Percentiles rank a stretch among this genome's conserved stretches.
These are phyloP conservation scores for Ctenochaetus hawaiiensis DNA, from an alignment of 2,797 vertebrate genomes.

Conservation along the genomic window DNA sequence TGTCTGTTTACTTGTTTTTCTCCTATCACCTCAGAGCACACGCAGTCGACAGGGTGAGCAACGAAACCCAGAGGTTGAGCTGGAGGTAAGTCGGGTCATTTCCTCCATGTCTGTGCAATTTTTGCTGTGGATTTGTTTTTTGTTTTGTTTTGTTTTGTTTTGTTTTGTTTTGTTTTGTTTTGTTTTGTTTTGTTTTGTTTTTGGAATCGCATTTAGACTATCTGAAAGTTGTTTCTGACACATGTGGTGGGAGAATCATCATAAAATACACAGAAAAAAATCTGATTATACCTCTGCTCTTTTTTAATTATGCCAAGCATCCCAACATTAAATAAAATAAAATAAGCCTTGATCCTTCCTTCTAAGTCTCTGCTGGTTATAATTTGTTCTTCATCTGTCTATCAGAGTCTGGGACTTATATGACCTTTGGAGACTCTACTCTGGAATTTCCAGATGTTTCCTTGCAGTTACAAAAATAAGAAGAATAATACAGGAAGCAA, in stretches of 20 bases:
- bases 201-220: background rate
- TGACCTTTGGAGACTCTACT: slow-evolving; percentile 42
- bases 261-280: background rate
- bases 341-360: background rate
- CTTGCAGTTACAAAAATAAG: slow-evolving; percentile 11
- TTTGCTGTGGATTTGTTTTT: background rate
- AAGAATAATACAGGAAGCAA: background rate
- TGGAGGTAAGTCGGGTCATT: slow-evolving; percentile 88
- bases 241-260: background rate
- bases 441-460: slow-evolving; percentile 48
- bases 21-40: slow-evolving; percentile 88
- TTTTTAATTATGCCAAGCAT: background rate
- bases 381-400: slow-evolving; percentile 18
- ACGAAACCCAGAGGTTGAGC: slow-evolving; percentile 95
- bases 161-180: too few relatives aligned
- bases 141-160: too few relatives aligned
- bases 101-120: background rate
- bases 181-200: background rate
- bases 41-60: slow-evolving; percentile 98
- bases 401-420: slow-evolving; percentile 41
- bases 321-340: background rate
- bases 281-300: background rate
- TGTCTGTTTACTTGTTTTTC: background rate
- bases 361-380: slow-evolving; percentile 4
- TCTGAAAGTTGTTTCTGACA: background rate